phyloP scores from a whole-genome alignment of 2,113 vertebrate genomes.

The Chamaetylas fuelleborni region DNA sequence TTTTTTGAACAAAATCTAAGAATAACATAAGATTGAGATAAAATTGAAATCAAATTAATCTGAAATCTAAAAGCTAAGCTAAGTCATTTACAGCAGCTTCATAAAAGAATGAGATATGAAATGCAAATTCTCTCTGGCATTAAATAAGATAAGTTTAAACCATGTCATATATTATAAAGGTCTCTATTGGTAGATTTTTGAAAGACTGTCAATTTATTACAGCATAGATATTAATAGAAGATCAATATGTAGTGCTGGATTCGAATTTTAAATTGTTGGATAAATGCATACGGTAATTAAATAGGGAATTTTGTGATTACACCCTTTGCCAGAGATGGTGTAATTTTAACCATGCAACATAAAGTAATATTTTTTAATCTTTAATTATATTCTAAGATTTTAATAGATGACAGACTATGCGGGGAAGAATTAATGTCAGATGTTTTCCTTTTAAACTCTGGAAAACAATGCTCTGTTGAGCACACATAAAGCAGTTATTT shows the following conservation, averaged over 20 bases:
- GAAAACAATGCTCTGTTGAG: slow-evolving; percentile 8
- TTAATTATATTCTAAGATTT: background rate
- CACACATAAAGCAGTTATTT: background rate
- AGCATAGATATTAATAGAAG: slow-evolving; percentile 50
- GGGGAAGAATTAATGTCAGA: background rate
- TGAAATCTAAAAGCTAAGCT: slow-evolving; percentile 57
- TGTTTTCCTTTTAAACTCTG: slow-evolving; percentile 11
- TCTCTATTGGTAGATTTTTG: slow-evolving; percentile 49
- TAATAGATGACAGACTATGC: slow-evolving; percentile 24
- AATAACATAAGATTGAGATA: slow-evolving; percentile 50
- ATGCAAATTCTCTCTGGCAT: slow-evolving; percentile 58
- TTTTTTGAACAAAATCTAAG: slow-evolving; percentile 54
- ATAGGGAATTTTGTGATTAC: slow-evolving; percentile 40
- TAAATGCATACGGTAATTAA: slow-evolving; percentile 47
- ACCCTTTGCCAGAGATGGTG: slow-evolving; percentile 9
- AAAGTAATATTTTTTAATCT: slow-evolving; percentile 21
- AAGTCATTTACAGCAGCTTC: slow-evolving; percentile 46
- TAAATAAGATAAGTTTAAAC: slow-evolving; percentile 69
- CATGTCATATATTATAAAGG: slow-evolving; percentile 47
- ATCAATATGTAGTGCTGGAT: slow-evolving; percentile 55
- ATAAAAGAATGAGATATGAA: slow-evolving; percentile 43
- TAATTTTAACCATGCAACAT: slow-evolving; percentile 9
- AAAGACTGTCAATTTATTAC: slow-evolving; percentile 58
- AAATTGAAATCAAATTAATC: slow-evolving; percentile 67
- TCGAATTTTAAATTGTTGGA: slow-evolving; percentile 60